Base-by-base conservation (phyloP, 2,113 vertebrate genomes). In the Thinocorus orbignyianus region DNA sequence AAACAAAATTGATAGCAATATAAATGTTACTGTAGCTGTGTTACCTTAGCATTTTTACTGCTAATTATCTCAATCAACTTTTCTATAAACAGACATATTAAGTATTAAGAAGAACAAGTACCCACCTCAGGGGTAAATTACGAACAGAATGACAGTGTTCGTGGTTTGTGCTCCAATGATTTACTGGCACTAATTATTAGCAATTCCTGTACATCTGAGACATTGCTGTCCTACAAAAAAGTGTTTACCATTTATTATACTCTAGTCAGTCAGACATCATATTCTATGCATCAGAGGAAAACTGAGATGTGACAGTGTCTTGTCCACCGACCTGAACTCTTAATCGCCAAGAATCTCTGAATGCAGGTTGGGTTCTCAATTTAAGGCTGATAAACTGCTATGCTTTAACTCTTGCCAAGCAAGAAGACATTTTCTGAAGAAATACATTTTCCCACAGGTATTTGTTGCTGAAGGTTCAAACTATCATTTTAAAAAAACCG, bases 11-110 rank as follows among this genome's bases (percentile, higher is more conserved):
- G 86, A 95, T 92, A 80, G 96, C 95, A 95, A 93, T 89, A 91
- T 93, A 88, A 95, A 91, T 69, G 96, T 93, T 88, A 93, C 91
- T 41, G 86, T 74, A 90, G 91, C 57, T 2, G 6, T 55, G 73
- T 92, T 93, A 94, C 92, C 82, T 94, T 81, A 79, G 68, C 74
- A 76, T 87, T 95, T 94, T 92, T 84, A 81, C 65, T 81, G 71
- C 95, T 97, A 95, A 97, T 97, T 95, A 97, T 88, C 90, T 95
- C 94, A 95, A 87, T 97, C 95, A 96, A 90, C 78, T 95, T 88
- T 82, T 86, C 90, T 90, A 95, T 93, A 97, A 88, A 96, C 95
- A 96, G 96, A 84, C 81, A 60, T 90, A 83, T 94, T 95, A 94
- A 86, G 90, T 62, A 76, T 61, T 46, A 77, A 83, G 85, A 81